Base-by-base conservation (phyloP, 92 coral and sea anemone species). In the Pocillopora grandis region DNA sequence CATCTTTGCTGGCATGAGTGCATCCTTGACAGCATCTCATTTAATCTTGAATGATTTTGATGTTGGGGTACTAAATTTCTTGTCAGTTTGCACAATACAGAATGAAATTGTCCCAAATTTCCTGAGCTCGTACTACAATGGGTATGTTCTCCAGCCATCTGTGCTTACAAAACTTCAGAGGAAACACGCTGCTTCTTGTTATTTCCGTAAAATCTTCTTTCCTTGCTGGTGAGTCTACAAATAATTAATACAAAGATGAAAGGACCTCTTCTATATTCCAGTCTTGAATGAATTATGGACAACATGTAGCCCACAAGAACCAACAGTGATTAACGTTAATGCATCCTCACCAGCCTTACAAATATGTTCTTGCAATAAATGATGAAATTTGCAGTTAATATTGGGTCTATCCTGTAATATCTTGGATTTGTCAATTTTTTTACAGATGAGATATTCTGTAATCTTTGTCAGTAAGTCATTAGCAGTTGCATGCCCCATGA, bases 101-200 rank as follows among this genome's bases (percentile, higher is more conserved):
- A 66, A 66, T 73, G 63, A 85, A 72, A 57, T 82, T 62, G 66
- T 57, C 76, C 87, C 86, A 85, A 63, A 80, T 80, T 62, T 77
- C 86, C 84, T 80, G 89, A 37, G 92, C 85, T 33, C 89, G 60
- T 60, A 70, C 69, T 62, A 78, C 84, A 63, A 88, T 81, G 31
- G 83, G 78, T 77, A 23, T 23, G 27, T 23, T 23, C 27, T 23
- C 84, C 27, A 23, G 68, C 89, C 89, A 80, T 27, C 89, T 84
- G 48, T 89, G 92, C 35, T 83, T 75, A 62, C 84, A 89, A 63
- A 72, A 89, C 67, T 89, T 84, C 58, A 89, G 73, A 56, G 92
- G 79, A 85, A 85, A 80, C 77, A 80, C 67, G 6, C 21, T 17
- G 20, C 67, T 58, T 23, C 27, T 23, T 23, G 27, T 23, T 23